These are phyloP conservation scores for Ferdinandea cuprea DNA, from an alignment of 2,888 invertebrate genomes.

Conservation along the genomic window DNA sequence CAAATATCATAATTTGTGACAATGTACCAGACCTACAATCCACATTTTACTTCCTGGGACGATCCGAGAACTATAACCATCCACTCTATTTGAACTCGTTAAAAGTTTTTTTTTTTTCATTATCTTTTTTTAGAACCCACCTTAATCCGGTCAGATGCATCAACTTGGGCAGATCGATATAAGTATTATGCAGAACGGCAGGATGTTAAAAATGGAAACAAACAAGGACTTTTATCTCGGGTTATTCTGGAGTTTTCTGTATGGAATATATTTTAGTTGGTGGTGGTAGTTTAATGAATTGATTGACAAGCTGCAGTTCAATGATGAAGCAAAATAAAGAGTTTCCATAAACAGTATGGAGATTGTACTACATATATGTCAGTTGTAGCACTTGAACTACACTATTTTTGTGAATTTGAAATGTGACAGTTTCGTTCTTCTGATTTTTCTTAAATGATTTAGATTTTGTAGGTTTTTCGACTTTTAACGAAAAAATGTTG, in stretches of 20 bases:
- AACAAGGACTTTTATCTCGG: background rate
- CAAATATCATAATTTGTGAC: constrained; percentile 14
- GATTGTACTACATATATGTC: too few relatives aligned
- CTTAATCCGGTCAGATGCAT: constrained; percentile 15
- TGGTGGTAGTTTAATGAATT: background rate
- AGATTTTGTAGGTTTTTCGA: too few relatives aligned
- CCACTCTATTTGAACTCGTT: constrained; percentile 10
- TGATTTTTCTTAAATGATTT: too few relatives aligned
- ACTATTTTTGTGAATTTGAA: too few relatives aligned
- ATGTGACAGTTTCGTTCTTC: too few relatives aligned
- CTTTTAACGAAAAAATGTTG: too few relatives aligned
- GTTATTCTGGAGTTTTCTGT: constrained; percentile 20
- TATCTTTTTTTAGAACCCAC: background rate
- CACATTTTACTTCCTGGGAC: background rate
- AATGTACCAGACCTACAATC: constrained; percentile 2
- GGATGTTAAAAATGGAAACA: background rate
- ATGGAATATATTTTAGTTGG: constrained; percentile 3
- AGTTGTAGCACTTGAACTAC: too few relatives aligned
- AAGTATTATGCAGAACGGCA: background rate
- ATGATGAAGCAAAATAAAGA: too few relatives aligned
- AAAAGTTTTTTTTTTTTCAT: background rate
- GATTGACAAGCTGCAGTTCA: background rate
- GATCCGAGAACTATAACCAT: constrained; percentile 14
- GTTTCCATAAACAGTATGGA: too few relatives aligned
- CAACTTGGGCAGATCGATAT: constrained; percentile 10